phyloP scores from a whole-genome alignment of 2,888 invertebrate species.

The Eristalis pertinax region DNA sequence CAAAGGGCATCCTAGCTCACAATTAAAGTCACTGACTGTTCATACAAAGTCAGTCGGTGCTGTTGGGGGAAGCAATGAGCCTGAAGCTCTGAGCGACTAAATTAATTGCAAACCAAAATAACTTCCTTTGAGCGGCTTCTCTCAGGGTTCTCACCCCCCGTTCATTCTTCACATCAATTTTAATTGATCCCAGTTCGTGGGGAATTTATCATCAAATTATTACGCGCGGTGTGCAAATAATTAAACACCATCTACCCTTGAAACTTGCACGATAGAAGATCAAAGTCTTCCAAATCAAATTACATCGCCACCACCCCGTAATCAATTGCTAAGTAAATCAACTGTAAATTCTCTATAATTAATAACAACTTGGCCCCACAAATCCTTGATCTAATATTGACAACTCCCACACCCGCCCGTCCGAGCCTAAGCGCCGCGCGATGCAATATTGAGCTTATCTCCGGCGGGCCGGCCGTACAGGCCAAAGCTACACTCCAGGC shows the following conservation, averaged over 20 bases:
- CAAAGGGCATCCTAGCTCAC: no score
- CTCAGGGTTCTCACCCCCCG: not conserved
- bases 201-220: not conserved
- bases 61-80: not conserved
- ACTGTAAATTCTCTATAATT: slow-evolving; percentile 65
- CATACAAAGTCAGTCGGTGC: no score
- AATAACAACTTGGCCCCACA: slow-evolving; percentile 32
- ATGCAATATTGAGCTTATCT: slow-evolving; percentile 35
- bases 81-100: not conserved
- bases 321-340: slow-evolving; percentile 47
- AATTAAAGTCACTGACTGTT: no score
- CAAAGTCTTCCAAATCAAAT: slow-evolving; percentile 30
- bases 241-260: not conserved
- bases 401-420: not conserved
- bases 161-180: not conserved
- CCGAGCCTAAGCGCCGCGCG: not conserved
- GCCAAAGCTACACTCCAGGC: slow-evolving; percentile 54
- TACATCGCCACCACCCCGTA: not conserved
- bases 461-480: slow-evolving; percentile 24
- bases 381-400: slow-evolving; percentile 61
- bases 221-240: not conserved
- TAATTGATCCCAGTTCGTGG: not conserved
- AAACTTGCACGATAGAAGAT: slow-evolving; percentile 1
- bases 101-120: not conserved
- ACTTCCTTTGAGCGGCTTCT: not conserved